Evolutionary conservation across 2,888 invertebrate species (phyloP).

Genomic region (Pemphredon lugubris): DNA sequence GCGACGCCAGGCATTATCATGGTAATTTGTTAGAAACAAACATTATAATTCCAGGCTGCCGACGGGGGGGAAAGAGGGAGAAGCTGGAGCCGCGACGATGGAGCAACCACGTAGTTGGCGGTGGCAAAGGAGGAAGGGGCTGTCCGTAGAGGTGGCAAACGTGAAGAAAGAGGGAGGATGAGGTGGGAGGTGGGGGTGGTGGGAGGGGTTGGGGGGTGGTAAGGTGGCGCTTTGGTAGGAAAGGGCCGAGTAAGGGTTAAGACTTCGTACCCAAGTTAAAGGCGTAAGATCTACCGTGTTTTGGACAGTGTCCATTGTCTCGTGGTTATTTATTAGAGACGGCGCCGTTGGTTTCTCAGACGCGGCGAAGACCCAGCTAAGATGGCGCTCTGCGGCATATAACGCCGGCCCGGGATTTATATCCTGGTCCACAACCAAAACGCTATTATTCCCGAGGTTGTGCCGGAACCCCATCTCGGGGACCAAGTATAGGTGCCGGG

Average conservation of each 20-base stretch:
- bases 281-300: constrained; percentile 80
- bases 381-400: constrained; percentile 68
- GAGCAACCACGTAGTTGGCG: constrained; percentile 41
- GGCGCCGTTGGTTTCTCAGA: constrained; percentile 61
- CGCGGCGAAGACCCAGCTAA: constrained; percentile 72
- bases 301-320: constrained; percentile 81
- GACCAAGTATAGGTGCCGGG: constrained; percentile 39
- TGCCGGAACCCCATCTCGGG: constrained; percentile 54
- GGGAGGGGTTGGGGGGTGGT: too few relatives aligned
- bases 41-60: constrained; percentile 77
- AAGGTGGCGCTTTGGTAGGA: constrained; percentile 44
- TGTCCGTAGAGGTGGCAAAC: constrained; percentile 44
- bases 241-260: constrained; percentile 69
- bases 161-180: constrained; percentile 58
- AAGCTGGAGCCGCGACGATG: constrained; percentile 21
- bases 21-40: constrained; percentile 82
- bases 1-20: constrained; percentile 79
- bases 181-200: too few relatives aligned
- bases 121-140: constrained; percentile 34
- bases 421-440: constrained; percentile 64
- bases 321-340: constrained; percentile 79
- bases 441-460: constrained; percentile 62
- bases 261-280: constrained; percentile 77
- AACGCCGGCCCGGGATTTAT: constrained; percentile 67
- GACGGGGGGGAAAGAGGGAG: constrained; percentile 28